phyloP scores from a whole-genome alignment of 2,797 vertebrate species.

The Hapalemur alaotrensis region DNA sequence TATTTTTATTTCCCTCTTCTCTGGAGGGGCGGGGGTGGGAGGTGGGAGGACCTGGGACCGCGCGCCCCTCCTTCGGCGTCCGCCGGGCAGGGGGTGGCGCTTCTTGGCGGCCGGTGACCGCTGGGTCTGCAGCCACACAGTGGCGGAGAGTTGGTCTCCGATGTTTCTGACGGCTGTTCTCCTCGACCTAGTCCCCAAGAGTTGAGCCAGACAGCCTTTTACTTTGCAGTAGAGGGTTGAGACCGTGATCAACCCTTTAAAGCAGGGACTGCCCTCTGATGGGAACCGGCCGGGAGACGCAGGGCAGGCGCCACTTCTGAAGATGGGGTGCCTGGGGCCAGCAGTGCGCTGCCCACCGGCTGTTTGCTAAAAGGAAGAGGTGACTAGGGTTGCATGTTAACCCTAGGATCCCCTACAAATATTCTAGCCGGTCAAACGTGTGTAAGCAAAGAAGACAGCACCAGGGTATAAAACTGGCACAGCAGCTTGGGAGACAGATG shows the following conservation, averaged over 20 bases:
- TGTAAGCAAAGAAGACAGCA: conserved; percentile 50
- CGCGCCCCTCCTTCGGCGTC: neutral
- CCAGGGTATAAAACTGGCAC: conserved; percentile 45
- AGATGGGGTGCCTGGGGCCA: neutral
- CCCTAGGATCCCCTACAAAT: neutral
- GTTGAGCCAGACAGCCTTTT: conserved; percentile 2
- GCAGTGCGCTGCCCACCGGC: neutral
- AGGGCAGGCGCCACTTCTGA: neutral
- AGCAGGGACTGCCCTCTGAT: neutral
- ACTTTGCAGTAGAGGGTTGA: neutral
- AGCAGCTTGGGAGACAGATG: neutral
- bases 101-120: neutral
- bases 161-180: neutral
- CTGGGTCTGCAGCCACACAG: conserved; percentile 24
- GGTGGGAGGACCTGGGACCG: neutral
- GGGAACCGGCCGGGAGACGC: neutral
- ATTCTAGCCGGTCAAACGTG: conserved; percentile 36
- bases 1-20: fast-evolving
- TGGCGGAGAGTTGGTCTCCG: conserved; percentile 10
- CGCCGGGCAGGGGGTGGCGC: conserved; percentile 27
- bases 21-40: neutral
- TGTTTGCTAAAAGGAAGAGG: neutral
- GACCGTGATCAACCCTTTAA: neutral
- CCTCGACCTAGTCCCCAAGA: neutral
- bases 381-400: conserved; percentile 8